phyloP scores from a whole-genome alignment of 2,113 vertebrate genomes.

The Psittacula cyanocephala region DNA sequence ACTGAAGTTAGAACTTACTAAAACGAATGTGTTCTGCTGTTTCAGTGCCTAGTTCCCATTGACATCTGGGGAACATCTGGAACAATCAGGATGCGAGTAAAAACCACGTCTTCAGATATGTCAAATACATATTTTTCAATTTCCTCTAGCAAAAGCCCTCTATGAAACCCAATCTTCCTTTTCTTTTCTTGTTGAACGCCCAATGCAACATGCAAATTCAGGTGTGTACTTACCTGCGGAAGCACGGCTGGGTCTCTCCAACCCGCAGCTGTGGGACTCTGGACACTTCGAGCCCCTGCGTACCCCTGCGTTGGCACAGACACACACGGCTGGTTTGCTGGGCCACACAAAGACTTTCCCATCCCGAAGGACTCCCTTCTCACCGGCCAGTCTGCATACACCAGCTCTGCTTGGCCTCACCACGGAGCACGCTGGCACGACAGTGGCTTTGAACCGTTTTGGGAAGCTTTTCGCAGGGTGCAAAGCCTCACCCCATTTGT shows the following conservation, averaged over 20 bases:
- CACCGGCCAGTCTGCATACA: accelerated
- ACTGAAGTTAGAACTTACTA: neutral
- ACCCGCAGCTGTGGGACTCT: accelerated
- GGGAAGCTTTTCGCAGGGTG: neutral
- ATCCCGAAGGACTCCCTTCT: neutral
- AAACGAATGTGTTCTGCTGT: slow-evolving; percentile 4
- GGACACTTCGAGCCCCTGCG: accelerated
- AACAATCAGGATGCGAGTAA: slow-evolving; percentile 35
- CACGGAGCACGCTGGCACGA: accelerated
- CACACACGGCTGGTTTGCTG: accelerated
- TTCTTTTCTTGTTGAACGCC: neutral
- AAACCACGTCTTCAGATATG: slow-evolving; percentile 28
- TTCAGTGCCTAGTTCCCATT: neutral
- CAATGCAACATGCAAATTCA: neutral
- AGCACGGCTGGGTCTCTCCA: neutral
- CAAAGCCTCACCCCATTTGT: neutral
- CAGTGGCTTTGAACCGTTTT: neutral
- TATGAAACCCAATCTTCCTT: neutral
- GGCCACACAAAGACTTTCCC: neutral
- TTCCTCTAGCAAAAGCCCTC: slow-evolving; percentile 31
- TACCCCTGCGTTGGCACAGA: accelerated
- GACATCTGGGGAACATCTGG: slow-evolving; percentile 66
- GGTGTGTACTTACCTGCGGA: neutral
- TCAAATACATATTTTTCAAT: slow-evolving; percentile 59
- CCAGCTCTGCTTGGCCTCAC: neutral